phyloP scores from a whole-genome alignment of 1,140 invertebrate species.

The Portunus trituberculatus region DNA sequence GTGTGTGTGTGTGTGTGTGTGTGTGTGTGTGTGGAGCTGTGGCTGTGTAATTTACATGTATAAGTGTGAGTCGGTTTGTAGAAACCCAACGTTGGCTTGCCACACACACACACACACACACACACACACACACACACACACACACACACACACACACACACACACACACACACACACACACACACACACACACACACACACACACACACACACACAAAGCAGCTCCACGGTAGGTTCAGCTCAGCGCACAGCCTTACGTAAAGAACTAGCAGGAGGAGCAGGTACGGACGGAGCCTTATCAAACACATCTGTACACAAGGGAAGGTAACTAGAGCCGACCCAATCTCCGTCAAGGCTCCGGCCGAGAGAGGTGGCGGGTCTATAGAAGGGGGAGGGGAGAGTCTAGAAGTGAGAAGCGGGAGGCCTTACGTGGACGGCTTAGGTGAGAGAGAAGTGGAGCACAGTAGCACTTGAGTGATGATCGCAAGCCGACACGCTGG shows the following conservation, averaged over 20 bases:
- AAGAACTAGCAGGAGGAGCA: neutral
- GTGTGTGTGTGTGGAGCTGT: neutral
- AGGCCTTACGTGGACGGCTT: neutral
- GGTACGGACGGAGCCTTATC: neutral
- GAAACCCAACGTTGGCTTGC: no score
- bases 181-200: constrained; percentile 44
- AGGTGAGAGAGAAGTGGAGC: neutral
- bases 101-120: neutral
- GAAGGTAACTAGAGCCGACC: neutral
- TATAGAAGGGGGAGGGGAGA: neutral
- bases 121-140: constrained; percentile 47
- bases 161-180: constrained; percentile 37
- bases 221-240: neutral
- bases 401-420: neutral
- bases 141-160: constrained; percentile 27
- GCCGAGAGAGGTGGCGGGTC: neutral
- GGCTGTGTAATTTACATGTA: neutral
- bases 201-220: neutral
- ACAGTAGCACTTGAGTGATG: no score
- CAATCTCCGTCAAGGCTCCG: neutral
- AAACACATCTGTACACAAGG: constrained; percentile 1
- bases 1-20: no score
- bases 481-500: no score
- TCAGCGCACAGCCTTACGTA: neutral
- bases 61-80: neutral